A percentile compares a stretch with the other conserved stretches of the same genome.
phyloP scores from a whole-genome alignment of 1,140 invertebrate species.

The Pseudomyrmex flavicornis region DNA sequence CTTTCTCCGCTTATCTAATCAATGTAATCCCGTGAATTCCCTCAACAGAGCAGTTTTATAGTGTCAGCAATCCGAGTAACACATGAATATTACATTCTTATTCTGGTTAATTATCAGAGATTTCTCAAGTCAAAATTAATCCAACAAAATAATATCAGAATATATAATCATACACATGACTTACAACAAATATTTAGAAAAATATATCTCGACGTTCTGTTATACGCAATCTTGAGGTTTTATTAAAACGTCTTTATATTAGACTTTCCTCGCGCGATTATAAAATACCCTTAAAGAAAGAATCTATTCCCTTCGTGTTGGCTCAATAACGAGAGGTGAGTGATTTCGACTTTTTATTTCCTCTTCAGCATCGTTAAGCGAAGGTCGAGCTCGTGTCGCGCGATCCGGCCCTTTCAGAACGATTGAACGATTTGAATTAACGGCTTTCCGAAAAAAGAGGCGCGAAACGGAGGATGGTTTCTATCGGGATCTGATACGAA shows the following conservation, averaged over 20 bases:
- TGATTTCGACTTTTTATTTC: constrained; percentile 50
- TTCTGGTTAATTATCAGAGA: not conserved
- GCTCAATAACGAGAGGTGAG: constrained; percentile 39
- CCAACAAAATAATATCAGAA: not conserved
- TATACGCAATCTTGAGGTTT: too few species aligned
- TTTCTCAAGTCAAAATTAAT: not conserved
- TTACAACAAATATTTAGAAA: too few species aligned
- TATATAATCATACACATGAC: not conserved
- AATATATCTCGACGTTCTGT: not conserved
- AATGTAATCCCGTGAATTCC: constrained; percentile 33
- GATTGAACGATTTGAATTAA: constrained; percentile 76
- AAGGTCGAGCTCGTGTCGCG: constrained; percentile 49
- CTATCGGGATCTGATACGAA: constrained; percentile 69
- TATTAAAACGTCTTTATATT: too few species aligned
- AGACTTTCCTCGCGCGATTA: too few species aligned
- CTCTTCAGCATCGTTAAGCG: constrained; percentile 64
- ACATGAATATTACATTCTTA: too few species aligned
- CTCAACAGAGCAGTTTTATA: not conserved
- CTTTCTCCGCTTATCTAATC: constrained; percentile 68
- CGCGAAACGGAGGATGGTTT: constrained; percentile 34
- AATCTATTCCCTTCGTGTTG: constrained; percentile 5
- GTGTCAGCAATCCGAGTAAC: not conserved
- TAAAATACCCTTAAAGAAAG: not conserved
- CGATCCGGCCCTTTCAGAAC: constrained; percentile 65
- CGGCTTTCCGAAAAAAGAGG: constrained; percentile 45